Base-by-base conservation (phyloP, 2,113 vertebrate species). In the Neoarius graeffei region DNA sequence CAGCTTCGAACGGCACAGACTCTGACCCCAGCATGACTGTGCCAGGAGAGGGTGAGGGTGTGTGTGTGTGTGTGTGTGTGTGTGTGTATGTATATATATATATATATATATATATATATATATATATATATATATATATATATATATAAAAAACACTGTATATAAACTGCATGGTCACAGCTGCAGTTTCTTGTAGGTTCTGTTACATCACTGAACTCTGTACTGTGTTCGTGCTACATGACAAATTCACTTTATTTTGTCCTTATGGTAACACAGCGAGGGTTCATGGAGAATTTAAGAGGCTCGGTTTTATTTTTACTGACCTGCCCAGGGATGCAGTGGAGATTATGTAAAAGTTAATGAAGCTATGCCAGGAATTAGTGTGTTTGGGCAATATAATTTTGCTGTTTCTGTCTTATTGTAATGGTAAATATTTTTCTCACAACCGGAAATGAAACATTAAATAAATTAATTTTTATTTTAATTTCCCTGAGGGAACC, bases 1-100 rank as follows among this genome's bases (percentile, higher is more conserved):
- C 88, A 91, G 91, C 94, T 91, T 92, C 85, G 94, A 93, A 95
- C 95, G 93, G 94, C 92, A 93, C 69, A 90, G 90, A 92, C 92
- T 94, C 93, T 83, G 88, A 91, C 91, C 91, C 90, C 89, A 91
- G 89, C 89, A 64, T 82, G 84, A 73, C 69, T 50, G n/a, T 80
- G 50, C 66, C 67, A 25, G 30, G 71, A 23, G 64, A 67, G 83
- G 52, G 25, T 27, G 64, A 27, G 64, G 17, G 13, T 9, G 81
- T 52, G 81, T 8, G 42, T 83, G 50, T 62, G 52, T 74, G 76
- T 50, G 60, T 60, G 19, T 60, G 89, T 59, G 23, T 23, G 60
- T 25, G 62, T 57, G 11, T 57, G 11, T 57, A n/a, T n/a, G n/a
- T n/a, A n/a, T n/a, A n/a, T n/a, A n/a, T n/a, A n/a, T n/a, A n/a